Conservation (phyloP, 1,140 invertebrate genomes). For the Maniola jurtina region DNA sequence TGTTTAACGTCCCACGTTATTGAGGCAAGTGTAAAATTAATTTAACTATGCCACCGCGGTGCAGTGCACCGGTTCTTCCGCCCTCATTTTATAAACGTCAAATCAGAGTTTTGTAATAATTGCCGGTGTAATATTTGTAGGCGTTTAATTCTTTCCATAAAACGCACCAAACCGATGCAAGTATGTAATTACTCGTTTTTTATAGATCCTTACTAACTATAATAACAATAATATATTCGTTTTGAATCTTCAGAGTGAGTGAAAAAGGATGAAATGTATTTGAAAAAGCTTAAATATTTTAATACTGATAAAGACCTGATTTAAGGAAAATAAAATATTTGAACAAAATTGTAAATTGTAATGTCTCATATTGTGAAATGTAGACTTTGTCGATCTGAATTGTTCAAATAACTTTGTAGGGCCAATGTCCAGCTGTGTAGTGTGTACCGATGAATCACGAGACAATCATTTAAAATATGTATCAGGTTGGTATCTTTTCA, state of each 20-base stretch:
- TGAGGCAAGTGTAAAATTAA: background rate
- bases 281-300: too few species aligned
- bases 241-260: too few species aligned
- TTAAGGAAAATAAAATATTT: background rate
- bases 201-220: too few species aligned
- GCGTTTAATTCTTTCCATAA: background rate
- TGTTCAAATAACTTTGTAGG: constrained; percentile 21
- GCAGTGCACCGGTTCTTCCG: background rate
- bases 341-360: background rate
- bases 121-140: constrained; percentile 1
- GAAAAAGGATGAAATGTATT: too few species aligned
- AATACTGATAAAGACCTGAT: too few species aligned
- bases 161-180: too few species aligned
- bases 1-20: background rate
- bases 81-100: constrained; percentile 6
- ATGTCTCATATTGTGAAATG: background rate
- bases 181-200: too few species aligned
- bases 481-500: too few species aligned
- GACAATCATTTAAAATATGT: constrained; percentile 31
- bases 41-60: constrained; percentile 3
- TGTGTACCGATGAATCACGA: constrained; percentile 32
- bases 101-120: constrained; percentile 8
- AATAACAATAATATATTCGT: too few species aligned
- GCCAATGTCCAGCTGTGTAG: constrained; percentile 16
- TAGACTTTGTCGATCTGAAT: constrained; percentile 6